A percentile compares a stretch with the other conserved stretches of the same genome.
These are phyloP conservation scores for Melopsittacus undulatus DNA, from an alignment of 2,797 vertebrate genomes.

Conservation along the genomic window DNA sequence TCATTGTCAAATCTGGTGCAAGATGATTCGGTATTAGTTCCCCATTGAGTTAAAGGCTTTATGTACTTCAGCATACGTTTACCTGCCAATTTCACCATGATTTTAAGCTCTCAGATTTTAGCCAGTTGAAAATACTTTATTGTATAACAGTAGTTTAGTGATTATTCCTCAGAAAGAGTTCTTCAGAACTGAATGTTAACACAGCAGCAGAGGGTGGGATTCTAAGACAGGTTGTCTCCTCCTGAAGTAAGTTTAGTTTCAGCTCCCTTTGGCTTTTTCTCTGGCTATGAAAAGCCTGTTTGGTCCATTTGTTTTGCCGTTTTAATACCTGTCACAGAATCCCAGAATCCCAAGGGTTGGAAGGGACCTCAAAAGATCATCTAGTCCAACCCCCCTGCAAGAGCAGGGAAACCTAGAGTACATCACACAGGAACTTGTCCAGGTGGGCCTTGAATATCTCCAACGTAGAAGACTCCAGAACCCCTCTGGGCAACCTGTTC, in stretches of 20 bases:
- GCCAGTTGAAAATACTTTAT: neutral
- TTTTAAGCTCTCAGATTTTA: neutral
- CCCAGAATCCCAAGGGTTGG: too few species aligned
- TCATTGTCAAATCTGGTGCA: neutral
- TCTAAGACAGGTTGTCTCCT: neutral
- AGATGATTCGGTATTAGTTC: neutral
- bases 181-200: neutral
- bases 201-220: neutral
- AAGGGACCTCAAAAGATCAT: too few species aligned
- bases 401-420: too few species aligned
- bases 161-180: neutral
- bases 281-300: neutral
- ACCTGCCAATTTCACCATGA: neutral
- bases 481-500: too few species aligned
- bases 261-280: neutral
- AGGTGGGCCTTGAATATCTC: too few species aligned
- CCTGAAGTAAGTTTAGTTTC: neutral
- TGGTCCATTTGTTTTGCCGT: neutral
- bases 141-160: neutral
- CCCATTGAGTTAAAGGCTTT: neutral
- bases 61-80: neutral
- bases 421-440: too few species aligned
- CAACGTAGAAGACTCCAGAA: too few species aligned
- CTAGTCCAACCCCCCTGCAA: too few species aligned
- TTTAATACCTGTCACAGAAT: rapidly evolving